These are phyloP conservation scores for Metridium senile DNA, from an alignment of 92 coral and sea anemone genomes.

Conservation along the genomic window DNA sequence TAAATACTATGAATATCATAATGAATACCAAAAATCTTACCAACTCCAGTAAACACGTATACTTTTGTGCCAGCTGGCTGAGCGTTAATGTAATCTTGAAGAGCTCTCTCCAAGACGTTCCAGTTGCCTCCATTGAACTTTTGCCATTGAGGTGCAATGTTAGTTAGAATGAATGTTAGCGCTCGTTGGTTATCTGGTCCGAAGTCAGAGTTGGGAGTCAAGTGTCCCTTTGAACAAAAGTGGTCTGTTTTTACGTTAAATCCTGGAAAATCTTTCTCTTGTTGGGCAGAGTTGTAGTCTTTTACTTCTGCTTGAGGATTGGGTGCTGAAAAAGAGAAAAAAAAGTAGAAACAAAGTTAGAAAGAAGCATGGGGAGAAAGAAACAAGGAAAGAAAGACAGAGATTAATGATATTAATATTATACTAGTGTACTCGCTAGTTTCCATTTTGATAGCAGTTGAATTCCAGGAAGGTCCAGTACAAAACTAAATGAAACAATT, in stretches of 20 bases:
- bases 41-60: conserved; percentile 13
- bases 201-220: conserved; percentile 35
- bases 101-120: conserved; percentile 7
- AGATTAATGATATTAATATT: too few species aligned
- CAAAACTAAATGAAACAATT: too few species aligned
- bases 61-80: background rate
- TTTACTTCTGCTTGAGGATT: conserved; percentile 8
- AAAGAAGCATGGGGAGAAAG: too few species aligned
- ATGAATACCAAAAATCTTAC: too few species aligned
- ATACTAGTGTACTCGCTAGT: too few species aligned
- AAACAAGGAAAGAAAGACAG: too few species aligned
- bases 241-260: background rate
- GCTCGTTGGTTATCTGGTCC: background rate
- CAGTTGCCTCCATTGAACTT: conserved; percentile 24
- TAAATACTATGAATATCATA: too few species aligned
- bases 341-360: too few species aligned
- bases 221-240: conserved; percentile 34
- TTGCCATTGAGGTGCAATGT: conserved; percentile 51
- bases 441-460: too few species aligned
- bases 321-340: conserved; percentile 38
- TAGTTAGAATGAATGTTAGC: conserved; percentile 29
- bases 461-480: too few species aligned
- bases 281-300: conserved; percentile 11
- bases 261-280: background rate
- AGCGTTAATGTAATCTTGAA: background rate